Evolutionary conservation across 1,140 invertebrate genomes (phyloP).

Genomic region (Hyposmocoma kahamanoa): DNA sequence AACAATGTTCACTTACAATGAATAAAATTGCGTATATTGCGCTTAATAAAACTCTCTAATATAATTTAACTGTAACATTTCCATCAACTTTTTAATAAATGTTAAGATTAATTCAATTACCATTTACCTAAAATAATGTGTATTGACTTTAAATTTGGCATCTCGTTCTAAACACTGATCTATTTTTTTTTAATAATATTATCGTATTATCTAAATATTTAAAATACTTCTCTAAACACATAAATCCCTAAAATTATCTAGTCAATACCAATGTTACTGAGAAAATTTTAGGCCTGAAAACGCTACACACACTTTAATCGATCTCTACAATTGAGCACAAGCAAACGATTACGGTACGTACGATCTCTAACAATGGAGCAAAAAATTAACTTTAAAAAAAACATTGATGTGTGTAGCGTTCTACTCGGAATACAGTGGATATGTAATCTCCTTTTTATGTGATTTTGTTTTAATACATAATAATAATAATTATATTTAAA

Average conservation of each 20-base stretch:
- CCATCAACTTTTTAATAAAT: conserved; percentile 70
- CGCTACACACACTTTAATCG: conserved; percentile 47
- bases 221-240: conserved; percentile 74
- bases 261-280: conserved; percentile 64
- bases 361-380: too few relatives aligned
- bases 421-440: conserved; percentile 54
- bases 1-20: conserved; percentile 69
- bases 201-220: conserved; percentile 65
- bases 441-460: conserved; percentile 64
- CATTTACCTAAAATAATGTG: conserved; percentile 71
- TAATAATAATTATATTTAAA: conserved; percentile 35
- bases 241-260: conserved; percentile 70
- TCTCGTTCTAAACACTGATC: conserved; percentile 71
- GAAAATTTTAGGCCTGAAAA: conserved; percentile 64
- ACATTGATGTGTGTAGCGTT: conserved; percentile 50
- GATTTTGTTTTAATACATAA: conserved; percentile 47
- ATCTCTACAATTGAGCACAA: conserved; percentile 41
- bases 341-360: conserved; percentile 11
- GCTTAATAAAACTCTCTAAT: conserved; percentile 73
- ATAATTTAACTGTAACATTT: conserved; percentile 73
- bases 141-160: conserved; percentile 74
- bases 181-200: conserved; percentile 57
- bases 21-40: conserved; percentile 70
- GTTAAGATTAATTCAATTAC: conserved; percentile 71
- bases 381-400: conserved; percentile 6